Conservation (phyloP, 1,140 invertebrate genomes). For the Aradophagus sp. region DNA sequence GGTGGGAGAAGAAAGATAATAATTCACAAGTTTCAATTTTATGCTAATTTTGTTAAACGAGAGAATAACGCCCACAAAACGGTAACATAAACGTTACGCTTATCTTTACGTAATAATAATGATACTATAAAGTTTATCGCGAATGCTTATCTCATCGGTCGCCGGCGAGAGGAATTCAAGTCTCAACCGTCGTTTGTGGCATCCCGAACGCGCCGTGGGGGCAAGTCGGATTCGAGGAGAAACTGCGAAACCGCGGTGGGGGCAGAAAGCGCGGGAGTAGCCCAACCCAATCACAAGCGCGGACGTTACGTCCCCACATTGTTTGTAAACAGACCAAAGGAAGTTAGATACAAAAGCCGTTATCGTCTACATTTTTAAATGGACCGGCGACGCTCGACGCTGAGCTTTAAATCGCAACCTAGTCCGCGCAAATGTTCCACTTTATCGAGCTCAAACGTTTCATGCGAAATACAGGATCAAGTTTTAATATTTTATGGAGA, state of each 20-base stretch:
- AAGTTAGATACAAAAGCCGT: slow-evolving; percentile 26
- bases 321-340: slow-evolving; percentile 51
- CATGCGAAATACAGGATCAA: too few relatives aligned
- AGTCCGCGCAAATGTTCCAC: too few relatives aligned
- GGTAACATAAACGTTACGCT: too few relatives aligned
- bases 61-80: too few relatives aligned
- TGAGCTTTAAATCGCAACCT: slow-evolving; percentile 18
- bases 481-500: too few relatives aligned
- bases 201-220: slow-evolving; percentile 48
- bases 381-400: slow-evolving; percentile 13
- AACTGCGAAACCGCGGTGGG: slow-evolving; percentile 42
- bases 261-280: slow-evolving; percentile 47
- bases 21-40: too few relatives aligned
- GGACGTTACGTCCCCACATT: slow-evolving; percentile 19
- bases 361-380: slow-evolving; percentile 47
- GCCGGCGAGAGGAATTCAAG: slow-evolving; percentile 39
- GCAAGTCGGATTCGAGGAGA: slow-evolving; percentile 39
- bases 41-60: too few relatives aligned
- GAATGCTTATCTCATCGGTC: slow-evolving; percentile 36
- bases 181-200: slow-evolving; percentile 50
- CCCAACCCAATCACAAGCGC: slow-evolving; percentile 24
- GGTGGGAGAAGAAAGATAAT: too few relatives aligned
- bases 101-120: slow-evolving; percentile 1
- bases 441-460: too few relatives aligned
- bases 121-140: slow-evolving; percentile 35